A percentile compares a stretch with the other conserved stretches of the same genome.
Conservation (phyloP, 2,113 vertebrate species). For the Grus americana region DNA sequence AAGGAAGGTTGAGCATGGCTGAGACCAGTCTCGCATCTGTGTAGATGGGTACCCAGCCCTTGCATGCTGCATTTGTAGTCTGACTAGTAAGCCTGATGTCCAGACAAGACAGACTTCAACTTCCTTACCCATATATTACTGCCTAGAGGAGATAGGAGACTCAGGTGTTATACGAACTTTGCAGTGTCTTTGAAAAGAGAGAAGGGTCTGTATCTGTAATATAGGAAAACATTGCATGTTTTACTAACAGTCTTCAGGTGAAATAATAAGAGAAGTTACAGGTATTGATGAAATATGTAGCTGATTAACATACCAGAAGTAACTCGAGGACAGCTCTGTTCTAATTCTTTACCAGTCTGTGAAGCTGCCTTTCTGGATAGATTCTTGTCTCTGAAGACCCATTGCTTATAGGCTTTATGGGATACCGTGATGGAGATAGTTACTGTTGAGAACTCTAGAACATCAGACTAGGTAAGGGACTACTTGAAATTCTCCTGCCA, state of each 20-base stretch:
- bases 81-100: neutral
- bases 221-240: accelerated
- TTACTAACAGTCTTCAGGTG: neutral
- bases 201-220: neutral
- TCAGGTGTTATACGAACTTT: accelerated
- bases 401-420: neutral
- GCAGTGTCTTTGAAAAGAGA: neutral
- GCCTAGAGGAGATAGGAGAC: neutral
- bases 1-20: neutral
- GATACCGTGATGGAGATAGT: accelerated
- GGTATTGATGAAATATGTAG: neutral
- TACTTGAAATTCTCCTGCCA: neutral
- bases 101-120: neutral
- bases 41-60: neutral
- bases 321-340: neutral
- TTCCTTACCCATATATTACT: accelerated
- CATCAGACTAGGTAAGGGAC: neutral
- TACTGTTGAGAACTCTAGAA: neutral
- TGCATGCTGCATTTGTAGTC: accelerated
- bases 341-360: too few relatives aligned
- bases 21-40: neutral
- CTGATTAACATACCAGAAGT: neutral
- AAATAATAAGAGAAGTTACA: neutral
- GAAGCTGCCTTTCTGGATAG: neutral
- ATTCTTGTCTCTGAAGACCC: neutral